These are phyloP conservation scores for Cremastobaeus sp. DNA, from an alignment of 2,888 invertebrate species.

Conservation along the genomic window DNA sequence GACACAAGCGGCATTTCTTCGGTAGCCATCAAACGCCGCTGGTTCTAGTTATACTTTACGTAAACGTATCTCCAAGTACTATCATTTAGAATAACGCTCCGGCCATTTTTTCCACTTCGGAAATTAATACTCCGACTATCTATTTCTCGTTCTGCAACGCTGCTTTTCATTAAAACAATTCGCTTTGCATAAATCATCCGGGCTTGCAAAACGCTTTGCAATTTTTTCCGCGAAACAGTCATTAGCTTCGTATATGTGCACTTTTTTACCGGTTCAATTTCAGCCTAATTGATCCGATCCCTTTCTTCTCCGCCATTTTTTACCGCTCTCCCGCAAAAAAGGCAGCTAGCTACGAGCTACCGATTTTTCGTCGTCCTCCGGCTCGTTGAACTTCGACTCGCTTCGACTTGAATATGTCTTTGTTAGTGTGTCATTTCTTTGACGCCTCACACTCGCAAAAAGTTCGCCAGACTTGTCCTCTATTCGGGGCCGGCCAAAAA, in stretches of 20 bases:
- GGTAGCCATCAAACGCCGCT: slow-evolving; percentile 2
- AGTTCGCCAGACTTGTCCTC: slow-evolving; percentile 2
- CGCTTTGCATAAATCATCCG: background rate
- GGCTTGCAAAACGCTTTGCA: background rate
- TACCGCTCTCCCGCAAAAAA: no score
- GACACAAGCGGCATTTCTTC: slow-evolving; percentile 11
- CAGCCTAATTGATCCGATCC: no score
- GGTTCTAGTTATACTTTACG: slow-evolving; percentile 16
- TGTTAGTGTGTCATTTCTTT: slow-evolving; percentile 44
- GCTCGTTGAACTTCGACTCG: slow-evolving; percentile 23
- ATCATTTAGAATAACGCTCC: slow-evolving; percentile 38
- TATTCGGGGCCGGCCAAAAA: slow-evolving; percentile 12
- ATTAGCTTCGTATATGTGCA: no score
- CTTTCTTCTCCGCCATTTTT: no score
- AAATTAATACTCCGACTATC: slow-evolving; percentile 14
- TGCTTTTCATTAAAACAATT: no score
- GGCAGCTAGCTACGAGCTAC: no score
- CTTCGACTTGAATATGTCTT: slow-evolving; percentile 8
- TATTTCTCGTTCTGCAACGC: no score
- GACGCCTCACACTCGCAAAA: slow-evolving; percentile 14
- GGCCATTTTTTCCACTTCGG: slow-evolving; percentile 5
- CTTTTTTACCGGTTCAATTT: no score
- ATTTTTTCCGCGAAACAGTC: no score
- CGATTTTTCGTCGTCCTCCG: slow-evolving; percentile 1
- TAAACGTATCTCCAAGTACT: slow-evolving; percentile 19